These are phyloP conservation scores for Grallaria varia DNA, from an alignment of 2,113 vertebrate genomes.

Conservation along the genomic window DNA sequence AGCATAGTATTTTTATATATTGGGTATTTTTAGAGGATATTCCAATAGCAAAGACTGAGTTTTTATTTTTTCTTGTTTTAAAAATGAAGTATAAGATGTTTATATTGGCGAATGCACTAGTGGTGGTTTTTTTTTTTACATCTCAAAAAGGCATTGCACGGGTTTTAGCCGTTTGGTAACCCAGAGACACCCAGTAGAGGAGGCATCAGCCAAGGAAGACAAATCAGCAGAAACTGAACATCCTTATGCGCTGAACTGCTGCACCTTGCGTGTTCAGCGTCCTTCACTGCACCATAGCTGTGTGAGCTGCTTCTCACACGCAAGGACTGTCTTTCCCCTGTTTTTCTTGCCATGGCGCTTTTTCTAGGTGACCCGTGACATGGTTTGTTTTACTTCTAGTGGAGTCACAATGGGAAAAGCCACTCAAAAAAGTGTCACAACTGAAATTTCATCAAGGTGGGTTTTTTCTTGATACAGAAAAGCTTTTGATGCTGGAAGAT, in stretches of 20 bases:
- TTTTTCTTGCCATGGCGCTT: background rate
- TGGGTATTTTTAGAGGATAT: background rate
- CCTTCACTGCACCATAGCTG: background rate
- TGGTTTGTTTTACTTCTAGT: background rate
- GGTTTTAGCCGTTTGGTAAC: background rate
- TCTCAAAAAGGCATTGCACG: background rate
- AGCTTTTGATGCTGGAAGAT: background rate
- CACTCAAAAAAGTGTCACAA: background rate
- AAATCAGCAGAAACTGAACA: background rate
- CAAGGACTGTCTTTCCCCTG: background rate
- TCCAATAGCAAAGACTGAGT: background rate
- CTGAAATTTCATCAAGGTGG: background rate
- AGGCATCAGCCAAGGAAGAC: background rate
- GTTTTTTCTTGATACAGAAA: background rate
- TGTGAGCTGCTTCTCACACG: background rate
- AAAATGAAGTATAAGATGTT: background rate
- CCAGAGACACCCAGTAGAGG: background rate
- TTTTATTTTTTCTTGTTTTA: background rate
- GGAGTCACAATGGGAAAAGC: background rate
- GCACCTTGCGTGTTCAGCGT: background rate
- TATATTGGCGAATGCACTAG: background rate
- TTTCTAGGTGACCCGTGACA: background rate
- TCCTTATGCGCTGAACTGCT: background rate
- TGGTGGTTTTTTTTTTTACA: background rate
- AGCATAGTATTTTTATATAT: background rate